Base-by-base conservation (phyloP, 2,113 vertebrate species). In the Chlorodrepanis virens region DNA sequence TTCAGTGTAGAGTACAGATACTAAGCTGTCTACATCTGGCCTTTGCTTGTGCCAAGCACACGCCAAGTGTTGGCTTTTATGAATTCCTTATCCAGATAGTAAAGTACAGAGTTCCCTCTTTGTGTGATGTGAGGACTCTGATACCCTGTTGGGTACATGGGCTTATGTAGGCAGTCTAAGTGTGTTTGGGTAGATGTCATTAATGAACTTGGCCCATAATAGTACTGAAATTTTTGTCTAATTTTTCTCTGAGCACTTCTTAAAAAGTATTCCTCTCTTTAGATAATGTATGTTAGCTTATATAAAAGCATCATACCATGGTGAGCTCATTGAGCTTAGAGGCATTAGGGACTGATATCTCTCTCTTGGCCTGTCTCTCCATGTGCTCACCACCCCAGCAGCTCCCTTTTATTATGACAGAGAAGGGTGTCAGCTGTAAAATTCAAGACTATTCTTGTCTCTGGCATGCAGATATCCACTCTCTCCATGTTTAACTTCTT, bases 71-170 rank as follows among this genome's bases (percentile, higher is more conserved):
- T 72, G n/a, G 31, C 49, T 28, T 90, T 84, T 21, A 25, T 82
- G 67, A 39, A 83, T 65, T 65, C 39, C 40, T 45, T 74, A 6
- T 77, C n/a, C 5, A 14, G 82, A 29, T 50, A 53, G 40, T 53
- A 27, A 57, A 74, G 61, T 80, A 47, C 59, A 31, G 54, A 74
- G 54, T 61, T 89, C 21, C 21, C 4, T 68, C 27, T 53, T 59
- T 39, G 35, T 33, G 39, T 33, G 10, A 27, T 18, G 18, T 25
- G 29, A 76, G 61, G 57, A 52, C 61, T 83, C 33, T 50, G 67
- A n/a, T 52, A 57, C 18, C 8, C 6, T n/a, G 0, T 49, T 1
- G 4, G 39, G 68, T 77, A 22, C 1, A 1, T 45, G 40, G 35
- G 28, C 19, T 95, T 80, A 65, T 64, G 45, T 35, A 25, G 57